Conservation (phyloP, 30 jellyfish, hydroid and myxozoan species). For the Sanderia malayensis region DNA sequence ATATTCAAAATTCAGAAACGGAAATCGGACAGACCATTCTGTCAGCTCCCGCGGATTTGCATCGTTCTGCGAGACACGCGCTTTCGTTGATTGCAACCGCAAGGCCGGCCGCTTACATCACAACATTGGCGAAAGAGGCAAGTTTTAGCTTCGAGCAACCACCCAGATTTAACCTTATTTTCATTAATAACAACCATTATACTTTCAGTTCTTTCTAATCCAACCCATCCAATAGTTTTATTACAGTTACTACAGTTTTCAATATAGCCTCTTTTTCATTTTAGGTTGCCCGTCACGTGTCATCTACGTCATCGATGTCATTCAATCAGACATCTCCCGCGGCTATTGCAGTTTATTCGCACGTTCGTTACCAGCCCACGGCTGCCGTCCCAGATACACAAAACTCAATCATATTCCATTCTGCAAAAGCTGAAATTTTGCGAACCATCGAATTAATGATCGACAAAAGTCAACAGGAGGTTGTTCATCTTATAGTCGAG, state of each 20-base stretch:
- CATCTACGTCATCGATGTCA: conserved; percentile 86
- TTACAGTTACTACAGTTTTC: too few species aligned
- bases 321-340: conserved; percentile 99
- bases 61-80: conserved; percentile 90
- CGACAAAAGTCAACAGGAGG: conserved; percentile 92
- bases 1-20: conserved; percentile 24
- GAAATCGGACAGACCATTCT: conserved; percentile 53
- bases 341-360: conserved; percentile 96
- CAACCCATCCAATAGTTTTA: too few species aligned
- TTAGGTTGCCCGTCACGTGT: conserved; percentile 96
- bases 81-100: conserved; percentile 89
- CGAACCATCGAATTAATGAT: conserved; percentile 83
- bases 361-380: conserved; percentile 93
- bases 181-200: too few species aligned
- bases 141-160: too few species aligned
- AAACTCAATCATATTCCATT: conserved; percentile 62
- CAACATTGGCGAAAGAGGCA: conserved; percentile 93
- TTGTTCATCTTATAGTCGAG: conserved; percentile 82
- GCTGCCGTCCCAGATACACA: conserved; percentile 64
- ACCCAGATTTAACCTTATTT: not conserved
- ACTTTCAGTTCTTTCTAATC: too few species aligned
- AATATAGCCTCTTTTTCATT: conserved; percentile 4
- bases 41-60: conserved; percentile 90
- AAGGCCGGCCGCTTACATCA: conserved; percentile 89
- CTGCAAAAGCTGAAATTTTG: conserved; percentile 72